Conservation (phyloP, 2,888 invertebrate species). For the Temnothorax rugatulus region DNA sequence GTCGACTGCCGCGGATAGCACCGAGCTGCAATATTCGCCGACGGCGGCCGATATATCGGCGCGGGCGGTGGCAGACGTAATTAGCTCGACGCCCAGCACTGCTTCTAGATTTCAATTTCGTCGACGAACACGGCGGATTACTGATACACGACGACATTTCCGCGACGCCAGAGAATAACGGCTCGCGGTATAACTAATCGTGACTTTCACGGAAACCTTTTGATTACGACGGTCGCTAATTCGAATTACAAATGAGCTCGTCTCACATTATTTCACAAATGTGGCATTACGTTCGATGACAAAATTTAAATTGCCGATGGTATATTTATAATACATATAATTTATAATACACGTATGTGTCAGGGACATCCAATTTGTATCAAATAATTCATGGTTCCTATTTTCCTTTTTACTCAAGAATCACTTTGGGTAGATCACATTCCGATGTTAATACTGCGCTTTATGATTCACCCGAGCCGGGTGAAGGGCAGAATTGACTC, state of each 20-base stretch:
- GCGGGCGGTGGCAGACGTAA: conserved; percentile 64
- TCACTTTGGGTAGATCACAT: background rate
- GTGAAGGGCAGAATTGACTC: conserved; percentile 22
- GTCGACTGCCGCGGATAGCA: conserved; percentile 65
- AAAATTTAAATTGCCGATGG: background rate
- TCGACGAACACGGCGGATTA: conserved; percentile 65
- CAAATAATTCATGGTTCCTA: background rate
- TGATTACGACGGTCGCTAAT: conserved; percentile 47
- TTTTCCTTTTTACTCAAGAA: background rate
- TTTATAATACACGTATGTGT: background rate
- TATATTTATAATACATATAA: background rate
- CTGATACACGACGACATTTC: conserved; percentile 59
- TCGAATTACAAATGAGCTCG: background rate
- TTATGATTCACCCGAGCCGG: background rate
- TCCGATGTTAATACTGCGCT: conserved; percentile 3
- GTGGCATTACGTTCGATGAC: too few relatives aligned
- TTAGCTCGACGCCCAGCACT: conserved; percentile 62
- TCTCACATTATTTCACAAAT: background rate
- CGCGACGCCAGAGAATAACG: conserved; percentile 57
- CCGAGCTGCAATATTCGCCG: conserved; percentile 67
- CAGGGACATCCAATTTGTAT: background rate
- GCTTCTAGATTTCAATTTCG: conserved; percentile 74
- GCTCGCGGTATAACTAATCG: conserved; percentile 66
- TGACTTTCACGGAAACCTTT: conserved; percentile 33
- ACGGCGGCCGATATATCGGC: conserved; percentile 66